Conservation (phyloP, 2,888 invertebrate genomes). For the Podabrus alpinus region DNA sequence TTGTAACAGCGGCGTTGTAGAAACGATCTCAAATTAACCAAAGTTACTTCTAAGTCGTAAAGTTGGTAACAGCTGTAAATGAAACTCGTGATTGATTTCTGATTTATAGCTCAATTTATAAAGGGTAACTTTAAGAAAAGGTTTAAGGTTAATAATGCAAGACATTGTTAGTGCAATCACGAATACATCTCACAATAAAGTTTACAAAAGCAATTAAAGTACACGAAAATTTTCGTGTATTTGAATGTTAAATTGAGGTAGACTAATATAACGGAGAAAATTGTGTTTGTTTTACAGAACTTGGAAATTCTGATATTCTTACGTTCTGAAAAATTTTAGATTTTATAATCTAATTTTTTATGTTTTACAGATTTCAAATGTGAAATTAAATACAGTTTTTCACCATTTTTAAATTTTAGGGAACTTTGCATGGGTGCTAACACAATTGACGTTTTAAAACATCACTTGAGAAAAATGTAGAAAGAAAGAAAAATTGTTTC, state of each 20-base stretch:
- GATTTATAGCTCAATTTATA: conserved; percentile 38
- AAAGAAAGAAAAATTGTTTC: conserved; percentile 15
- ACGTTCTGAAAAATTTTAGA: no score
- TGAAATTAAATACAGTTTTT: not conserved
- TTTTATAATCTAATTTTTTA: not conserved
- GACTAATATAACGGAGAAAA: not conserved
- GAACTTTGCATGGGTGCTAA: not conserved
- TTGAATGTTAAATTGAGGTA: not conserved
- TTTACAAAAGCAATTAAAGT: not conserved
- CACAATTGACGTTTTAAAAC: conserved; percentile 12
- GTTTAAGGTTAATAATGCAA: conserved; percentile 23
- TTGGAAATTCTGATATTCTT: not conserved
- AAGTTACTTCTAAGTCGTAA: conserved; percentile 30
- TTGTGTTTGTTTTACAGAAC: not conserved
- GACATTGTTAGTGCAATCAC: conserved; percentile 25
- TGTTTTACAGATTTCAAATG: not conserved
- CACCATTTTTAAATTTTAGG: not conserved
- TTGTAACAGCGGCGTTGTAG: conserved; percentile 21
- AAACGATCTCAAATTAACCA: conserved; percentile 29
- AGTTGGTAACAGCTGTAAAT: conserved; percentile 36
- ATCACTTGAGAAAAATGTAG: conserved; percentile 1
- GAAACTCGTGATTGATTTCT: conserved; percentile 37
- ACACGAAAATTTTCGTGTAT: not conserved
- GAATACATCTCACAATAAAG: conserved; percentile 7
- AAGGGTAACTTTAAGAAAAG: conserved; percentile 19